phyloP scores from a whole-genome alignment of 2,113 vertebrate species.

The Centropristis striata region DNA sequence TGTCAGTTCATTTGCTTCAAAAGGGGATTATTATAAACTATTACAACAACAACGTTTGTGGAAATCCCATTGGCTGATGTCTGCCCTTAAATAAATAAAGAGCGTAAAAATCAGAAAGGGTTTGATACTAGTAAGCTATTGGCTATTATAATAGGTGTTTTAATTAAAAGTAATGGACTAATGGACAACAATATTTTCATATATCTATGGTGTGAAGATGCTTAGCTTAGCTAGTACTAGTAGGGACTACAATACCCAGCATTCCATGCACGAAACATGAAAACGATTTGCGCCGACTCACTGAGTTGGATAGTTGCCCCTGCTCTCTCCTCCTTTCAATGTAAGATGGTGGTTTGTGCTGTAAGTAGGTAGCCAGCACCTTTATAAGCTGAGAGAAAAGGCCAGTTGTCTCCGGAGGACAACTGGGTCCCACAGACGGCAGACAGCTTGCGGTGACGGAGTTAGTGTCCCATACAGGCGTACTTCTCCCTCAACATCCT shows the following conservation, averaged over 20 bases:
- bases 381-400: slow-evolving; percentile 3
- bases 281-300: slow-evolving; percentile 29
- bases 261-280: neutral
- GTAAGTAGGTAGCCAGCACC: slow-evolving; percentile 8
- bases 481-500: slow-evolving; percentile 12
- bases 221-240: too few relatives aligned
- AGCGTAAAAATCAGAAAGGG: neutral
- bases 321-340: slow-evolving; percentile 30
- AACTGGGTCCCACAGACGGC: neutral
- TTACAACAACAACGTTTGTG: neutral
- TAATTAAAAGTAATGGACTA: too few relatives aligned
- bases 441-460: neutral
- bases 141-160: too few relatives aligned
- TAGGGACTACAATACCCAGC: slow-evolving; percentile 17
- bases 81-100: neutral
- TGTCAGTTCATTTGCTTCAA: too few relatives aligned
- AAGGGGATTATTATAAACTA: too few relatives aligned
- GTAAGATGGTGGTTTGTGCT: slow-evolving; percentile 31
- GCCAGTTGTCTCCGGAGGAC: neutral
- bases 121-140: too few relatives aligned
- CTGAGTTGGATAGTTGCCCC: slow-evolving; percentile 10
- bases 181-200: neutral
- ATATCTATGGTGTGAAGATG: neutral
- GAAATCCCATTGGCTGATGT: neutral
- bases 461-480: neutral